phyloP scores from a whole-genome alignment of 2,113 vertebrate species.

The Odocoileus virginianus region DNA sequence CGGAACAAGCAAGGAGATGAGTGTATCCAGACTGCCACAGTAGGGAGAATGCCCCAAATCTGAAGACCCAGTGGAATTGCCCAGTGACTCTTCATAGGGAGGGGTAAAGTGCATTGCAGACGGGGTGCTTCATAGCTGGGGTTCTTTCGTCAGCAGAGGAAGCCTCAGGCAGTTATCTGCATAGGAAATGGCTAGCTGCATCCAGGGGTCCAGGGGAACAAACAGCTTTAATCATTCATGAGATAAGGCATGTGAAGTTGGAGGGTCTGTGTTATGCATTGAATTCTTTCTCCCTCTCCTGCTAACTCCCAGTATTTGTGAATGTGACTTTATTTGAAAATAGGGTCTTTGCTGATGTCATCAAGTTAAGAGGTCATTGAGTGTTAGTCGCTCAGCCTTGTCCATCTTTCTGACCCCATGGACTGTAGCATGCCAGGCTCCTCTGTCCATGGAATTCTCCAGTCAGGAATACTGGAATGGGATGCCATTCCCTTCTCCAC shows the following conservation, averaged over 20 bases:
- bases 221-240: neutral
- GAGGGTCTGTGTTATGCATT: neutral
- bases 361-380: neutral
- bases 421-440: neutral
- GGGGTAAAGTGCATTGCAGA: neutral
- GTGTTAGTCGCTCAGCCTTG: neutral
- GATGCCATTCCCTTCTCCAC: neutral
- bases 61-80: neutral
- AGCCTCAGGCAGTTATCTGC: neutral
- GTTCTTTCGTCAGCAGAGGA: neutral
- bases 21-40: neutral
- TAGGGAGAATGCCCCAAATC: neutral
- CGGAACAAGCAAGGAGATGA: neutral
- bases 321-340: conserved; percentile 2
- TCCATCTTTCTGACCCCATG: neutral
- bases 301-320: neutral
- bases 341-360: neutral
- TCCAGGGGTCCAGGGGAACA: neutral
- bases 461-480: neutral
- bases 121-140: neutral
- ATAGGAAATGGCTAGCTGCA: neutral
- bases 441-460: neutral
- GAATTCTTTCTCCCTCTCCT: neutral
- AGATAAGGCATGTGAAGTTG: neutral
- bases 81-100: neutral